Evolutionary conservation across 2,888 invertebrate genomes (phyloP).

Genomic region (Campoletis raptor): DNA sequence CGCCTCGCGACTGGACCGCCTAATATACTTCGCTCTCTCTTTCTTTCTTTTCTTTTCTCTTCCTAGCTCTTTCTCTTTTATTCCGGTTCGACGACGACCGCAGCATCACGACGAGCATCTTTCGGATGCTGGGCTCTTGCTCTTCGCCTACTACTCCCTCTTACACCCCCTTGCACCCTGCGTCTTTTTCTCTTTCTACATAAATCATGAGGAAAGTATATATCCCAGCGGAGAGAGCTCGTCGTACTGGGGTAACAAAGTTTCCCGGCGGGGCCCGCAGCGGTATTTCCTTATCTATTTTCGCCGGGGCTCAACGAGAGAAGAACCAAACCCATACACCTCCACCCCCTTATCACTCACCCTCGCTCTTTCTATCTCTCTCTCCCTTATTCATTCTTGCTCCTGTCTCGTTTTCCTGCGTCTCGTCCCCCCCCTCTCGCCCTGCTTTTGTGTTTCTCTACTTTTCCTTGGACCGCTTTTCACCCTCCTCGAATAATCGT

Average conservation of each 20-base stretch:
- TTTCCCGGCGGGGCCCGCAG: slow-evolving; percentile 66
- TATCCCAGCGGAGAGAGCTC: slow-evolving; percentile 59
- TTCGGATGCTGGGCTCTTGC: slow-evolving; percentile 16
- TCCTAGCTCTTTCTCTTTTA: slow-evolving; percentile 10
- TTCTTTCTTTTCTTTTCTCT: neutral
- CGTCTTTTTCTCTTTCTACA: slow-evolving; percentile 66
- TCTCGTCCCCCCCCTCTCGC: slow-evolving; percentile 34
- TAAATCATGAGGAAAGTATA: slow-evolving; percentile 70
- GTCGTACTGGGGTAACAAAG: slow-evolving; percentile 62
- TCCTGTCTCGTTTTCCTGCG: slow-evolving; percentile 50
- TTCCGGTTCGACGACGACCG: slow-evolving; percentile 31
- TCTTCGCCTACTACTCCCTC: slow-evolving; percentile 14
- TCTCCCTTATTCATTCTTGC: slow-evolving; percentile 40
- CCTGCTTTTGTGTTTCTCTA: slow-evolving; percentile 46
- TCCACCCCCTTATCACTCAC: slow-evolving; percentile 35
- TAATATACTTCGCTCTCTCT: neutral
- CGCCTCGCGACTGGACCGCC: neutral
- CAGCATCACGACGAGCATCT: slow-evolving; percentile 45
- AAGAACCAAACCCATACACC: slow-evolving; percentile 32
- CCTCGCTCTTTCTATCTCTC: slow-evolving; percentile 37
- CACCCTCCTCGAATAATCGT: slow-evolving; percentile 57
- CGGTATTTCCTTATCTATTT: slow-evolving; percentile 70
- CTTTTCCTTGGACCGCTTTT: slow-evolving; percentile 35
- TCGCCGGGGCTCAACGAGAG: slow-evolving; percentile 65
- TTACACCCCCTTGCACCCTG: neutral